Evolutionary conservation across 2,797 vertebrate species (phyloP), one percentile per base, ranked within the genome.

Genomic region (Sebastes reedi): DNA sequence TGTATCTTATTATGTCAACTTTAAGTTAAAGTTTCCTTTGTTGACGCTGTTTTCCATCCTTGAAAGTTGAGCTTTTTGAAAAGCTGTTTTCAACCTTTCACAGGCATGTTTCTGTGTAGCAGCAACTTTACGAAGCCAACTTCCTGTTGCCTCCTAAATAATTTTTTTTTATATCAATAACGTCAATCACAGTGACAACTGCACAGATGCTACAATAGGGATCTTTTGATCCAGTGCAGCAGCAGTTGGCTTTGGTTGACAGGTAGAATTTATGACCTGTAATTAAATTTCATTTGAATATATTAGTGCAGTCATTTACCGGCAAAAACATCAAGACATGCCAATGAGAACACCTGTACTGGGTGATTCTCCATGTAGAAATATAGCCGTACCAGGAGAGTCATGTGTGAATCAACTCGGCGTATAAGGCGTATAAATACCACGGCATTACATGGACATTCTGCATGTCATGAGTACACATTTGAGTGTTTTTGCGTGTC

Each of bases 371-470:
- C 20, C 22, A 8, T 62, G 3, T 22, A 62, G n/a, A 62, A 25
- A 16, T 3, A 9, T 14, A 65, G 22, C 24, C 20, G 9, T 18
- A 39, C 18, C 52, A 54, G 39, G 39, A 3, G 12, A 66, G 24
- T 60, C 64, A 10, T 20, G 18, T 42, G 39, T 42, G 39, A 42
- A 42, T 42, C 39, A 42, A 42, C 39, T 42, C 13, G 13, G 39
- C 24, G 24, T 24, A 24, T 24, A 42, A 16, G 39, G 14, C 5
- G 36, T 39, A 39, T 39, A 16, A 42, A 42, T 42, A 42, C 39
- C 39, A 42, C 0, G 14, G 0, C 6, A 42, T 16, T 42, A 42
- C 2, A 30, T 1, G 1, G 2, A 30, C 39, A 42, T 42, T 42
- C 39, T 16, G 14, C 14, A 6, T 42, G 39, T 42, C 39, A 42